Evolutionary conservation across 1,140 invertebrate genomes (phyloP), one percentile per base, ranked within the genome.

Genomic region (Ctenoplectra terminalis): DNA sequence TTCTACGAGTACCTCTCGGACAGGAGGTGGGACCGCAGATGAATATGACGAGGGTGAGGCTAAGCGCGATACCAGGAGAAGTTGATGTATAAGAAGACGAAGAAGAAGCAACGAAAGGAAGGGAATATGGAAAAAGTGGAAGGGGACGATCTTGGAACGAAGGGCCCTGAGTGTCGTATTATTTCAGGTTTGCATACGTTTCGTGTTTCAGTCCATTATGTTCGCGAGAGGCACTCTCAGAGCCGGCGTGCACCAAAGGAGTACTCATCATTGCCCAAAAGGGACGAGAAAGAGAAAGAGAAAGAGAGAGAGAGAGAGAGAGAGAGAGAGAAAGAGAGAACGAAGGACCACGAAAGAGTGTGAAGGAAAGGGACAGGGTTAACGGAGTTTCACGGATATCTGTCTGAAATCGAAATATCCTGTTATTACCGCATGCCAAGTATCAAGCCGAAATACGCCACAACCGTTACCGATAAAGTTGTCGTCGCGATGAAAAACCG

Each of bases 151-250:
- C 72, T 74, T 70, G 40, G 77, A 83, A 76, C 76, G 80, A 81
- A 79, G 80, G 76, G 64, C 82, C 74, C 76, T 60, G 81, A 84
- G 81, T 85, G 87, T 90, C 88, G 88, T 89, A 88, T 90, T 91
- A 90, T 90, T 89, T 88, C 83, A 83, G 87, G 83, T 88, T 90
- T 90, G 88, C 83, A 81, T 85, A 84, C 88, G 85, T 85, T 90
- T 88, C 85, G 73, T 86, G 75, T 90, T 88, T 87, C 88, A 81
- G 64, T 54, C 84, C 79, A 89, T 86, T 87, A 89, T 88, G n/a
- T 40, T 87, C 78, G 76, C 76, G 72, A 74, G 34, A 31, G 46
- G n/a, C 54, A 70, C 63, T 71, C 76, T 31, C 61, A 31, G 52
- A 60, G 66, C 56, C 77, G 76, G 72, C 50, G 71, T 26, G 52